Percentiles rank a stretch among this genome's conserved stretches.
phyloP scores from a whole-genome alignment of 2,888 invertebrate species.

The Platycnemis pennipes region DNA sequence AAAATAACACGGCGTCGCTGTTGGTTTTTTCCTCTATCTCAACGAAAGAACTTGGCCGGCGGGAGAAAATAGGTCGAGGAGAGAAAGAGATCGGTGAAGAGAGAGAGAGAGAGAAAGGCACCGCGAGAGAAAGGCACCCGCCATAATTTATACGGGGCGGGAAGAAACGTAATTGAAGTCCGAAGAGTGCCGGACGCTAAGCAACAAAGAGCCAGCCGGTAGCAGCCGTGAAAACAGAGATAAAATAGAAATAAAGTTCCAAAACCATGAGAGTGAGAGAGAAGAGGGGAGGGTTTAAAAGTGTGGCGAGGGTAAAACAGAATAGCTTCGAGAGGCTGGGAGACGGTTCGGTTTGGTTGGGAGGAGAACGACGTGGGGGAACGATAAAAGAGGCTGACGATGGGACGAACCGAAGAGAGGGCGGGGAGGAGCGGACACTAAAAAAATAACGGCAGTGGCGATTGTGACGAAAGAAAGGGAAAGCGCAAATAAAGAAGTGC shows the following conservation, averaged over 20 bases:
- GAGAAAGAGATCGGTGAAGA: background rate
- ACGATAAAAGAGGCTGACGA: background rate
- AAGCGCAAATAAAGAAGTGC: conserved; percentile 66
- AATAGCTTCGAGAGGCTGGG: background rate
- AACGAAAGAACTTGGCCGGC: background rate
- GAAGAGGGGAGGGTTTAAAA: background rate
- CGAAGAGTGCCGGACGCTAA: background rate
- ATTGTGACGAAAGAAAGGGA: conserved; percentile 58
- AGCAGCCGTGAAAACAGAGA: background rate
- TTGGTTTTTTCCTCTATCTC: background rate
- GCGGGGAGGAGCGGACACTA: background rate
- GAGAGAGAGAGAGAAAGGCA: background rate
- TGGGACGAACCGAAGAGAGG: background rate
- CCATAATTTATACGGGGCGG: background rate
- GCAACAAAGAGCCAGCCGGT: background rate
- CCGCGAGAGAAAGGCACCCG: background rate
- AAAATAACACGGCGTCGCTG: background rate
- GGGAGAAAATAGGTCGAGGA: conserved; percentile 17
- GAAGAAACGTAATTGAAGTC: conserved; percentile 28
- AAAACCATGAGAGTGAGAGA: background rate
- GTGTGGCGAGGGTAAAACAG: background rate
- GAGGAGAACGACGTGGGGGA: too few species aligned
- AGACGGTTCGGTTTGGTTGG: background rate
- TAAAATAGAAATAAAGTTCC: background rate
- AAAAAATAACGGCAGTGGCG: conserved; percentile 43